Percentiles rank a stretch among this genome's conserved stretches.
phyloP scores from a whole-genome alignment of 2,113 vertebrate genomes.

The Pelecanus crispus region DNA sequence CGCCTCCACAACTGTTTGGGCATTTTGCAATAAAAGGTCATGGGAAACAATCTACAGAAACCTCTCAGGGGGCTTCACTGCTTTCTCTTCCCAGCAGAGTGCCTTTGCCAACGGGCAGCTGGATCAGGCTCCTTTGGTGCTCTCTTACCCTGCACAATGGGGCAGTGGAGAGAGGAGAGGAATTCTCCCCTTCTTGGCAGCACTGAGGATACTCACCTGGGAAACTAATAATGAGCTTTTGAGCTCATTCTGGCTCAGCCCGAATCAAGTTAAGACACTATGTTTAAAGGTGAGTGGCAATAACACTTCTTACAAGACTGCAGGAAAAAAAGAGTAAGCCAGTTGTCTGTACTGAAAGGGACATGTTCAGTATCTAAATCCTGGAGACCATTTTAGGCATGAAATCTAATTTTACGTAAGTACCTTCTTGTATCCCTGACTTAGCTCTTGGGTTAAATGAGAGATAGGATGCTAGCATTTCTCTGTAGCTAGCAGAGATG shows the following conservation, averaged over 20 bases:
- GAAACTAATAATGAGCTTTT: background rate
- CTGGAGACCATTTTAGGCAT: background rate
- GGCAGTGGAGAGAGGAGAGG: background rate
- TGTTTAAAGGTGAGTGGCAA: background rate
- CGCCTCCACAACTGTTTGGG: background rate
- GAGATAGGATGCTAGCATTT: background rate
- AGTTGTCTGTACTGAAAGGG: background rate
- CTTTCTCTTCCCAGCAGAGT: background rate
- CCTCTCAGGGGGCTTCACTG: background rate
- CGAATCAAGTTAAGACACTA: background rate
- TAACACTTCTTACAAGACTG: background rate
- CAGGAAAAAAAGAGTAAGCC: background rate
- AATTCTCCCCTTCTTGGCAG: background rate
- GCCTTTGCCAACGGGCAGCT: background rate
- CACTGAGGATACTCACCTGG: background rate
- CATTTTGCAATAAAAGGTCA: background rate
- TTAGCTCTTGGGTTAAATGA: background rate
- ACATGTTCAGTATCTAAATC: background rate
- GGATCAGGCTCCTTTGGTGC: background rate
- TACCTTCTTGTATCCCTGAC: background rate
- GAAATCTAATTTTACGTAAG: background rate
- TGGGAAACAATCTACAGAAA: background rate
- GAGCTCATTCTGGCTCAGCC: background rate
- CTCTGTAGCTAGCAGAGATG: background rate
- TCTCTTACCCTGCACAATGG: fast-evolving